Conservation (phyloP, 2,797 vertebrate genomes). For the Dendrocincla fuliginosa region DNA sequence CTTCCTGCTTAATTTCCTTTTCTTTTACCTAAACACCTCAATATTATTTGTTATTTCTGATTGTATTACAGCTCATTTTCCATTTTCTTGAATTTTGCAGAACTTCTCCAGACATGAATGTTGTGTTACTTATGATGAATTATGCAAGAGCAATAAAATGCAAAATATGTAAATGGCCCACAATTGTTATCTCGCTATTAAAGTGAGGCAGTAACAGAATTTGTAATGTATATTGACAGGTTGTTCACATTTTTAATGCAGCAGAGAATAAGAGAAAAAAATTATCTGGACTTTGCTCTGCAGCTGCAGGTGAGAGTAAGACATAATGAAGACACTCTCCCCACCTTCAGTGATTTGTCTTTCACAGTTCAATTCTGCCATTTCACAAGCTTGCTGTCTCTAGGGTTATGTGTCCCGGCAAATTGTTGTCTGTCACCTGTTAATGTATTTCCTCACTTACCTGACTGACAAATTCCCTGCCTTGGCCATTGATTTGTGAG, state of each 20-base stretch:
- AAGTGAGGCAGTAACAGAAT: constrained; percentile 33
- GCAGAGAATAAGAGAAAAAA: not conserved
- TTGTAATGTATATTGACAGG: constrained; percentile 49
- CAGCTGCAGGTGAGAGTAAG: not conserved
- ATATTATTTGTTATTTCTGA: constrained; percentile 9
- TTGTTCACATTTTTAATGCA: constrained; percentile 8
- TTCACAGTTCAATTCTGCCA: constrained; percentile 66
- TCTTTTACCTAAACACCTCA: not conserved
- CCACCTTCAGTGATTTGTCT: constrained; percentile 39
- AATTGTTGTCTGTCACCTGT: constrained; percentile 72
- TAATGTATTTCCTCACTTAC: constrained; percentile 69
- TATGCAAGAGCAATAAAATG: constrained; percentile 61
- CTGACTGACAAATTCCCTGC: constrained; percentile 62
- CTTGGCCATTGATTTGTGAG: constrained; percentile 56
- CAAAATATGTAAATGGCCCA: constrained; percentile 56
- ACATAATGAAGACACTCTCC: not conserved
- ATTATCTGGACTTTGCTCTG: not conserved
- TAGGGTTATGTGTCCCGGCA: constrained; percentile 42
- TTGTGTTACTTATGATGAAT: constrained; percentile 51
- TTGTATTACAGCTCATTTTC: not conserved
- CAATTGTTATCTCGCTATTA: constrained; percentile 32
- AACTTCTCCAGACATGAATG: constrained; percentile 30
- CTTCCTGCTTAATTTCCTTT: constrained; percentile 2
- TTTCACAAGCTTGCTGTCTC: constrained; percentile 60
- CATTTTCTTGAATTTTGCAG: constrained; percentile 33